Conservation (phyloP, 2,888 invertebrate genomes). For the Saturnia pavonia region DNA sequence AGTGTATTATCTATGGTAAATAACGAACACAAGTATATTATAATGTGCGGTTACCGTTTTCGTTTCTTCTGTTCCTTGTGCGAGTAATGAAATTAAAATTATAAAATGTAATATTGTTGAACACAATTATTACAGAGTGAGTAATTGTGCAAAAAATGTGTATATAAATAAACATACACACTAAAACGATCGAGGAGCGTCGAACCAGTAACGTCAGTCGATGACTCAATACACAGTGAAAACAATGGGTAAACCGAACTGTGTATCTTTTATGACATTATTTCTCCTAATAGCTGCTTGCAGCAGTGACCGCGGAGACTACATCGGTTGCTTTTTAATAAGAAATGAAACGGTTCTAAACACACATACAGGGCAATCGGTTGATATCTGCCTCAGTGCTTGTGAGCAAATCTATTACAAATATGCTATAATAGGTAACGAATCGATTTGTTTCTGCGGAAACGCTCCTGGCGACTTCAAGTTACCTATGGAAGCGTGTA, state of each 20-base stretch:
- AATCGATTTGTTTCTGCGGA: slow-evolving; percentile 73
- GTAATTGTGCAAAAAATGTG: not conserved
- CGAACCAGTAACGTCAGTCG: slow-evolving; percentile 38
- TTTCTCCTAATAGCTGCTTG: slow-evolving; percentile 38
- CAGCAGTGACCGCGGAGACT: slow-evolving; percentile 65
- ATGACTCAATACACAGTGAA: slow-evolving; percentile 50
- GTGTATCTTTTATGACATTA: slow-evolving; percentile 37
- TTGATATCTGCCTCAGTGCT: slow-evolving; percentile 70
- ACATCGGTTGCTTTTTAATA: slow-evolving; percentile 68
- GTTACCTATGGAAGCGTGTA: slow-evolving; percentile 73
- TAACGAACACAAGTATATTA: slow-evolving; percentile 7
- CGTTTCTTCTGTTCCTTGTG: not conserved
- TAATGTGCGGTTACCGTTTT: not conserved
- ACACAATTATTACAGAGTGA: not conserved
- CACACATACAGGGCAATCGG: slow-evolving; percentile 73
- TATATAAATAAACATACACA: slow-evolving; percentile 22
- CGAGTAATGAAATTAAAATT: not conserved
- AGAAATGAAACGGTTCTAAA: slow-evolving; percentile 60
- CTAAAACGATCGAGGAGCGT: slow-evolving; percentile 28
- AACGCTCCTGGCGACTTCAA: slow-evolving; percentile 68
- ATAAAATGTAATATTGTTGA: not conserved
- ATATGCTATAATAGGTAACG: slow-evolving; percentile 70
- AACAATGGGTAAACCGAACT: slow-evolving; percentile 60
- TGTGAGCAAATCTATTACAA: slow-evolving; percentile 75
- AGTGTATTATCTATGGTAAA: too few relatives aligned